A percentile compares a stretch with the other conserved stretches of the same genome.
These are phyloP conservation scores for Solenodon paradoxus DNA, from an alignment of 2,113 vertebrate genomes.

Conservation along the genomic window DNA sequence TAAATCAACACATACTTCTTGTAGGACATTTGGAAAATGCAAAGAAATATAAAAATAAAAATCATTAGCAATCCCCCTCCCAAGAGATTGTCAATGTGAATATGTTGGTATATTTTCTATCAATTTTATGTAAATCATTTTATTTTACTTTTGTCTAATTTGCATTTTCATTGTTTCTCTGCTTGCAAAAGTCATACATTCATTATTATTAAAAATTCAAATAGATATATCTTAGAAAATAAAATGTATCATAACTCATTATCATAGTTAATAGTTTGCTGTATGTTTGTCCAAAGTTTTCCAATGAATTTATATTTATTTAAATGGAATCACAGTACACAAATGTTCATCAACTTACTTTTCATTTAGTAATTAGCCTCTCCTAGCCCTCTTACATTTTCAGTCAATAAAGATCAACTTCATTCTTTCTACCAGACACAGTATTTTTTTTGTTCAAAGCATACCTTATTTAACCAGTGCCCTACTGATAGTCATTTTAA, in stretches of 20 bases:
- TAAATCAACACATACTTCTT: not conserved
- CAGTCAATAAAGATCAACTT: not conserved
- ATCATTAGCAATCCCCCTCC: not conserved
- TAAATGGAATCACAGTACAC: not conserved
- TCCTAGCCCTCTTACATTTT: not conserved
- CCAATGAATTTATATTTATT: not conserved
- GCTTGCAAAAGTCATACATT: not conserved
- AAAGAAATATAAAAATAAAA: conserved; percentile 27
- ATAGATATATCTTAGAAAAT: not conserved
- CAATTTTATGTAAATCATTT: not conserved
- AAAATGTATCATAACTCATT: not conserved
- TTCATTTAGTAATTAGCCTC: not conserved
- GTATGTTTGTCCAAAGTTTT: not conserved
- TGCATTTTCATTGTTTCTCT: conserved; percentile 25
- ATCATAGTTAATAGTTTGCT: not conserved
- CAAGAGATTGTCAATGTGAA: not conserved
- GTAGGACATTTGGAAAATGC: not conserved
- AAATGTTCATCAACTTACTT: not conserved
- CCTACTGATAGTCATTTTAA: not conserved
- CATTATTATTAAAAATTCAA: not conserved
- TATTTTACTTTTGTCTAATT: conserved; percentile 21
- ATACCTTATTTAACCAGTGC: not conserved
- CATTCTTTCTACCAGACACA: not conserved
- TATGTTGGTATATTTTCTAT: not conserved
- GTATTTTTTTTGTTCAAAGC: not conserved